phyloP scores from a whole-genome alignment of 2,113 vertebrate genomes.

The Tor tambroides region DNA sequence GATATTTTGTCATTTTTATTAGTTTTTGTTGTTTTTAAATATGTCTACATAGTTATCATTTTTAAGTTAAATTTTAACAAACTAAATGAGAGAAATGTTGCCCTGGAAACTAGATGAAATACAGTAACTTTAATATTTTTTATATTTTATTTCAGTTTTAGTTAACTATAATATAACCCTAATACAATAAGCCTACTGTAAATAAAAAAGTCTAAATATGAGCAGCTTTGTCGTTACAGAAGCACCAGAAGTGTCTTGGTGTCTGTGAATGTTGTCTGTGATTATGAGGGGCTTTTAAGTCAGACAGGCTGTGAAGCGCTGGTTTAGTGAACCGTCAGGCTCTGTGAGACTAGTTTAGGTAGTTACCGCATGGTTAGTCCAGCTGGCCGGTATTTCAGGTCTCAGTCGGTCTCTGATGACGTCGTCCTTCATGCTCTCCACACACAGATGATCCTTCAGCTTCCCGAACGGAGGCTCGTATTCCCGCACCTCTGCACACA shows the following conservation, averaged over 20 bases:
- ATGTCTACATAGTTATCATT: background rate
- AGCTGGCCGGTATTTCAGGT: constrained; percentile 90
- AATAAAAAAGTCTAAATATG: background rate
- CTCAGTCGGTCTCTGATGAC: constrained; percentile 90
- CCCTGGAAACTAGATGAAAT: no score
- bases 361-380: constrained; percentile 89
- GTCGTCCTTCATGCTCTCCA: constrained; percentile 99
- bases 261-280: background rate
- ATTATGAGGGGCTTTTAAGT: no score
- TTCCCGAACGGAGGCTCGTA: constrained; percentile 96
- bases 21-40: no score
- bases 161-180: no score
- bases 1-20: no score
- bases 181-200: background rate
- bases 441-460: constrained; percentile 93
- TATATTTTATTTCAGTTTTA: background rate
- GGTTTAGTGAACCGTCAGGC: background rate
- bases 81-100: no score
- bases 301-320: no score
- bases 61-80: no score
- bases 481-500: constrained; percentile 88
- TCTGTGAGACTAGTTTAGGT: background rate
- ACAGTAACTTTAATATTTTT: no score
- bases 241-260: no score
- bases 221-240: background rate